Conservation (phyloP, 2,888 invertebrate species). For the Drosophila hamatofila region DNA sequence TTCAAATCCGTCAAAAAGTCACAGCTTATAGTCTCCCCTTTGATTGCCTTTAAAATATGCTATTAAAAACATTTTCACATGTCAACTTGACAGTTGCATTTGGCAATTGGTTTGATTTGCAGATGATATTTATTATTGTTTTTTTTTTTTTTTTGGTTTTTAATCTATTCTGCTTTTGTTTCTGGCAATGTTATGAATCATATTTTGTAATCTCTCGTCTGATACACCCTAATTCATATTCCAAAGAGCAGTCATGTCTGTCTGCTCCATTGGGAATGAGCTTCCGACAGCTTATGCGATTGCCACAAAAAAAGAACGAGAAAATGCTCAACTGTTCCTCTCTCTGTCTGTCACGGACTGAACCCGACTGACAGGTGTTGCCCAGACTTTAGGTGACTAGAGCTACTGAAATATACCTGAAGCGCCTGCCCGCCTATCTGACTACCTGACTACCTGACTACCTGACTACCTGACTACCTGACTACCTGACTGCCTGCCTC, state of each 20-base stretch:
- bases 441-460: neutral
- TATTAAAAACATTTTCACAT: conserved; percentile 8
- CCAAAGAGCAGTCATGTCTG: conserved; percentile 10
- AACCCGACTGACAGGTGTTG: conserved; percentile 48
- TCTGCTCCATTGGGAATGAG: conserved; percentile 4
- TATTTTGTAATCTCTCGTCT: conserved; percentile 5
- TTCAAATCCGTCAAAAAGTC: neutral
- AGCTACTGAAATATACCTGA: conserved; percentile 7
- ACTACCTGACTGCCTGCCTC: neutral
- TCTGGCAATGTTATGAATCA: conserved; percentile 11
- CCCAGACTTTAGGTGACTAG: conserved; percentile 6
- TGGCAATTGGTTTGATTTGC: conserved; percentile 12
- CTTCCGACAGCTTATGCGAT: conserved; percentile 15
- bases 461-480: neutral
- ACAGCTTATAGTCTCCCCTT: neutral
- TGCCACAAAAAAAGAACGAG: conserved; percentile 13
- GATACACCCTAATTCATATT: conserved; percentile 3
- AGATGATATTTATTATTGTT: neutral
- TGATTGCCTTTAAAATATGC: neutral
- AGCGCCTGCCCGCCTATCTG: neutral
- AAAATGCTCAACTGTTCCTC: conserved; percentile 5
- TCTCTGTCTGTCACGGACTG: conserved; percentile 43
- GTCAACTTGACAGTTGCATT: conserved; percentile 3
- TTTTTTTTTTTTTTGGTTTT: neutral
- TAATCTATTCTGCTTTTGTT: neutral